These are phyloP conservation scores for Hypanus sabinus DNA, from an alignment of 2,113 vertebrate species.

Conservation along the genomic window DNA sequence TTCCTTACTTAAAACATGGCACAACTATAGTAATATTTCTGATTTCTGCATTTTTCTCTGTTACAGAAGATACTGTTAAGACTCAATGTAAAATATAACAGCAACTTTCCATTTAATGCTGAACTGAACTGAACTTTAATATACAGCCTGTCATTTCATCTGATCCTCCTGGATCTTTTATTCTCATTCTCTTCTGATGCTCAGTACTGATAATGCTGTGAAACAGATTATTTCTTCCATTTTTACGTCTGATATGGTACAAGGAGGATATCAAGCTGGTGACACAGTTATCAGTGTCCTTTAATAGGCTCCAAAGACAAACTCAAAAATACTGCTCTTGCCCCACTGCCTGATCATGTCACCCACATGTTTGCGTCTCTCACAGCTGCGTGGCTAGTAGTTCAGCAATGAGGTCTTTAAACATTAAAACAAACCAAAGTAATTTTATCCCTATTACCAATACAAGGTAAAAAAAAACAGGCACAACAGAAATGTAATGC, in stretches of 20 bases:
- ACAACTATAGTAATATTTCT: background rate
- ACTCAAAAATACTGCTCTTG: background rate
- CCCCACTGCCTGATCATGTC: background rate
- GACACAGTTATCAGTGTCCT: background rate
- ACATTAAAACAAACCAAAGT: background rate
- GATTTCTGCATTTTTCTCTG: background rate
- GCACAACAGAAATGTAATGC: background rate
- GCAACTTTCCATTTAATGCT: conserved; percentile 15
- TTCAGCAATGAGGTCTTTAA: background rate
- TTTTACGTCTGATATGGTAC: conserved; percentile 10
- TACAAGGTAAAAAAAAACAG: background rate
- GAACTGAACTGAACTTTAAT: background rate
- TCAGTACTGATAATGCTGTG: background rate
- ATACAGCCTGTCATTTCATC: background rate
- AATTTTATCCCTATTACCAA: background rate
- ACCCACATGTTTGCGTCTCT: background rate
- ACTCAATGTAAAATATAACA: background rate
- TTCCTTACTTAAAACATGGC: conserved; percentile 15
- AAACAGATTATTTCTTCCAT: conserved; percentile 13
- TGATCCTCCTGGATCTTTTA: background rate
- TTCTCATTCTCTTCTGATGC: background rate
- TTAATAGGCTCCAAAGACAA: background rate
- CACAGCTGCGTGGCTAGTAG: background rate
- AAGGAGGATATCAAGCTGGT: background rate
- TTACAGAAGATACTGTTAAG: background rate